Conservation (phyloP, 2,888 invertebrate genomes). For the Synergus laeviventris region DNA sequence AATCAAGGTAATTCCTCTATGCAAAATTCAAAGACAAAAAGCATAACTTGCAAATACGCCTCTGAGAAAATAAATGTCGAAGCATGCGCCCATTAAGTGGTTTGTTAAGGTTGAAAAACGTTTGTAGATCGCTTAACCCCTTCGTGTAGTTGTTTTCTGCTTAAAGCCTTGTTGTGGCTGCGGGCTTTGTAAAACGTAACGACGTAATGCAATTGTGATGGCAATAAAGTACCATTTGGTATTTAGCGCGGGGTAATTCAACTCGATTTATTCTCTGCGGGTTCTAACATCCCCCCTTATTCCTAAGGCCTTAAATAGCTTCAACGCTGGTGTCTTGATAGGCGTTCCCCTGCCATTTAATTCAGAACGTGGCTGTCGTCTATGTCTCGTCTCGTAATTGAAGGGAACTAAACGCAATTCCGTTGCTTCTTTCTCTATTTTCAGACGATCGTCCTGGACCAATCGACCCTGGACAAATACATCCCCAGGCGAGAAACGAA, state of each 20-base stretch:
- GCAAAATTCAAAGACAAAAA: background rate
- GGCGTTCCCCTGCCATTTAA: slow-evolving; percentile 38
- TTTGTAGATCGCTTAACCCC: background rate
- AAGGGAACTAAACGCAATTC: slow-evolving; percentile 50
- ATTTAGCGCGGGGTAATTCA: slow-evolving; percentile 51
- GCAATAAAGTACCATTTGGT: slow-evolving; percentile 54
- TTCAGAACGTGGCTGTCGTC: slow-evolving; percentile 42
- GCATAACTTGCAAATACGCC: background rate
- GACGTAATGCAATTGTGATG: slow-evolving; percentile 52
- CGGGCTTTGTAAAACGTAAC: slow-evolving; percentile 42
- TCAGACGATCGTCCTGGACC: slow-evolving; percentile 78
- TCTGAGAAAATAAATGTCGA: background rate
- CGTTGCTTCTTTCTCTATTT: slow-evolving; percentile 61
- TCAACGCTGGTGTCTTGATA: slow-evolving; percentile 35
- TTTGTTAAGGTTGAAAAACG: background rate
- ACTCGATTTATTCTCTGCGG: slow-evolving; percentile 51
- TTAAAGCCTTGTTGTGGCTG: slow-evolving; percentile 36
- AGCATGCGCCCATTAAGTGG: background rate
- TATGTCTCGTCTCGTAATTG: slow-evolving; percentile 42
- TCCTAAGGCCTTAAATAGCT: slow-evolving; percentile 34
- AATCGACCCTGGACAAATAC: slow-evolving; percentile 76
- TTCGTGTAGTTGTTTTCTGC: slow-evolving; percentile 28
- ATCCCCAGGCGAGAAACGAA: slow-evolving; percentile 78
- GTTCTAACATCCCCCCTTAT: slow-evolving; percentile 41
- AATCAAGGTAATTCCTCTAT: slow-evolving; percentile 64